These are phyloP conservation scores for Ancistrus triradiatus DNA, from an alignment of 2,113 vertebrate species.

Conservation along the genomic window DNA sequence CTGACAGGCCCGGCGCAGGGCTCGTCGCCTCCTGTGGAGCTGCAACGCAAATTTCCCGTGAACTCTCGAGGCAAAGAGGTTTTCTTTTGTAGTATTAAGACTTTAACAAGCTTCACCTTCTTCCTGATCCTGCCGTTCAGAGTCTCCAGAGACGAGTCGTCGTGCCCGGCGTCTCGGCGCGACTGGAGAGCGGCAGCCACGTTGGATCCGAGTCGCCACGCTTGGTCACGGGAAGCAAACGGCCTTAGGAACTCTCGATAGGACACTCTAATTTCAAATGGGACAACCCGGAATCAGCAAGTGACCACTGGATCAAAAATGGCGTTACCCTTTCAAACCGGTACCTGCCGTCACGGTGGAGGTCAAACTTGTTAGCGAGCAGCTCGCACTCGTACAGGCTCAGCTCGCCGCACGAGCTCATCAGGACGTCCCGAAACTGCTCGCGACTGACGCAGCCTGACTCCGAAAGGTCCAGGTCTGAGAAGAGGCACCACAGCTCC, in stretches of 20 bases:
- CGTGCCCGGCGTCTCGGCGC: neutral
- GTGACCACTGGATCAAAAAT: neutral
- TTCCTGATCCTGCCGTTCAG: conserved; percentile 34
- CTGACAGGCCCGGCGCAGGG: conserved; percentile 46
- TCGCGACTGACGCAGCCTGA: conserved; percentile 51
- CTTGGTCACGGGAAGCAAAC: conserved; percentile 41
- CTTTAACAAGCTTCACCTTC: conserved; percentile 29
- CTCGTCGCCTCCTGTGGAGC: conserved; percentile 41
- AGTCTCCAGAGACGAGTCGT: neutral
- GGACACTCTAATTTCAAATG: conserved; percentile 46
- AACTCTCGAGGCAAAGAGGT: no score
- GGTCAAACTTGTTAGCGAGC: conserved; percentile 46
- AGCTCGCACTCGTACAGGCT: conserved; percentile 48
- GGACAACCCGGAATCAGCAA: neutral
- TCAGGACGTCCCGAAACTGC: conserved; percentile 50
- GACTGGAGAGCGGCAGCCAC: conserved; percentile 34
- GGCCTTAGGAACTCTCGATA: conserved; percentile 52
- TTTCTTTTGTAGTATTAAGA: no score
- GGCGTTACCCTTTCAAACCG: neutral
- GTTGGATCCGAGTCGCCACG: conserved; percentile 31
- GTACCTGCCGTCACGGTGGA: conserved; percentile 43
- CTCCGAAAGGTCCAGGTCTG: conserved; percentile 44
- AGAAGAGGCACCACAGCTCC: conserved; percentile 49
- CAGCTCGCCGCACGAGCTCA: conserved; percentile 39
- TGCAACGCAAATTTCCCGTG: conserved; percentile 29